These are phyloP conservation scores for Pagetopsis macropterus DNA, from an alignment of 2,797 vertebrate genomes.

Conservation along the genomic window DNA sequence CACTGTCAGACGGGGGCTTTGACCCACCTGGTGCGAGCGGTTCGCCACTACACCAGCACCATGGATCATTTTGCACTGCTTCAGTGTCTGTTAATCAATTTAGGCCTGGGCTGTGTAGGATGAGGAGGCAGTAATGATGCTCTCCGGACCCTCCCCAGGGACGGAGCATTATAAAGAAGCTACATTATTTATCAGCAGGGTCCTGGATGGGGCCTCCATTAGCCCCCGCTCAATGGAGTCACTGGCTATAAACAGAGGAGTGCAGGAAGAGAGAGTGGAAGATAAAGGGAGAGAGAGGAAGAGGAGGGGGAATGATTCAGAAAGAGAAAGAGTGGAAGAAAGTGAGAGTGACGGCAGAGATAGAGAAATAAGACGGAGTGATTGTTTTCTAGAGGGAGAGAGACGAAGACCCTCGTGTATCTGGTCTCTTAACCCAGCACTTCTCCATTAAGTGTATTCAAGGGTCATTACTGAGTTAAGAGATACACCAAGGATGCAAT, in stretches of 20 bases:
- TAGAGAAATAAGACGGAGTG: constrained; percentile 51
- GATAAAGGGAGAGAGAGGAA: constrained; percentile 51
- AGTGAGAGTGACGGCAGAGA: constrained; percentile 59
- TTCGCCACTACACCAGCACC: constrained; percentile 86
- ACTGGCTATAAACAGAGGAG: constrained; percentile 83
- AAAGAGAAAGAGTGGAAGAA: constrained; percentile 49
- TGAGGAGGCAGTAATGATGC: constrained; percentile 99
- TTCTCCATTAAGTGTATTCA: constrained; percentile 59
- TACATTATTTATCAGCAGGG: constrained; percentile 99
- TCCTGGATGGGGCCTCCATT: constrained; percentile 95
- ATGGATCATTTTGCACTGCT: constrained; percentile 98
- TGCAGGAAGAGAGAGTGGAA: constrained; percentile 70
- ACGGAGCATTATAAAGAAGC: constrained; percentile 94
- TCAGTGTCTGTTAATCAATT: constrained; percentile 99
- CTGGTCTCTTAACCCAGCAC: constrained; percentile 45
- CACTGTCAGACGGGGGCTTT: constrained; percentile 85
- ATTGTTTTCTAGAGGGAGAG: constrained; percentile 42
- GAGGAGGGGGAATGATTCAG: constrained; percentile 44
- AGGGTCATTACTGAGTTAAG: constrained; percentile 50
- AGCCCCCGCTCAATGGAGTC: constrained; percentile 90
- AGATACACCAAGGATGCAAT: constrained; percentile 37
- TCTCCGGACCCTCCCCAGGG: constrained; percentile 92
- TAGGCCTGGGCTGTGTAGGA: constrained; percentile 93
- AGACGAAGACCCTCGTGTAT: constrained; percentile 40
- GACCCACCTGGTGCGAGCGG: constrained; percentile 74